Evolutionary conservation across 2,888 invertebrate species (phyloP), one percentile per base, ranked within the genome.

Genomic region (Pelosia muscerda): DNA sequence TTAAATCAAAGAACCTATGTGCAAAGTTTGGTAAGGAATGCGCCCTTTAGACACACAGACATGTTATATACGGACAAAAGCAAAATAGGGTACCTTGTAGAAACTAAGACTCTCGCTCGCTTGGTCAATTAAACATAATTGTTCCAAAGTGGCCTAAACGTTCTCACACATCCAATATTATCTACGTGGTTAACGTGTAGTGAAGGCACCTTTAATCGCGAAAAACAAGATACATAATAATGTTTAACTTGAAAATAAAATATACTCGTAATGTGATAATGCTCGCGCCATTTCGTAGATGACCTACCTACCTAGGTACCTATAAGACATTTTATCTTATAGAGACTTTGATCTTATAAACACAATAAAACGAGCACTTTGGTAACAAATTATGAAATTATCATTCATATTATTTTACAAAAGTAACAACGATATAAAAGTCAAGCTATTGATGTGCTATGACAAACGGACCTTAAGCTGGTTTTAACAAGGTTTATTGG

Each of bases 381-480:
- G 55, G 55, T 55, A 55, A 55, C 49, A 49, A 42, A n/a, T n/a
- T 49, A 49, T 49, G n/a, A 9, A 49, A 49, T n/a, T 55, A 55
- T 55, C 25, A 55, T 25, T 25, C 9, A 55, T 23, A 55, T 55
- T 8, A 54, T 38, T 55, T 42, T n/a, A 49, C 19, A 49, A 49
- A 9, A 49, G 9, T 49, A 49, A 49, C 49, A 49, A 42, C 15
- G 19, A 49, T 15, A 49, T n/a, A 49, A n/a, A 49, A 9, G n/a
- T 2, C n/a, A 49, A 49, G 49, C 49, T n/a, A n/a, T 49, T 49
- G 6, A 19, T 49, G 19, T n/a, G 19, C 19, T 42, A 19, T 19
- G 19, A 19, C 8, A 19, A 42, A 42, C 42, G 42, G 15, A 42
- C 42, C 38, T 15, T 15, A 38, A 11, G 2, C 1, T 13, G 34